phyloP scores from a whole-genome alignment of 1,140 invertebrate genomes.

The Psix sp. region DNA sequence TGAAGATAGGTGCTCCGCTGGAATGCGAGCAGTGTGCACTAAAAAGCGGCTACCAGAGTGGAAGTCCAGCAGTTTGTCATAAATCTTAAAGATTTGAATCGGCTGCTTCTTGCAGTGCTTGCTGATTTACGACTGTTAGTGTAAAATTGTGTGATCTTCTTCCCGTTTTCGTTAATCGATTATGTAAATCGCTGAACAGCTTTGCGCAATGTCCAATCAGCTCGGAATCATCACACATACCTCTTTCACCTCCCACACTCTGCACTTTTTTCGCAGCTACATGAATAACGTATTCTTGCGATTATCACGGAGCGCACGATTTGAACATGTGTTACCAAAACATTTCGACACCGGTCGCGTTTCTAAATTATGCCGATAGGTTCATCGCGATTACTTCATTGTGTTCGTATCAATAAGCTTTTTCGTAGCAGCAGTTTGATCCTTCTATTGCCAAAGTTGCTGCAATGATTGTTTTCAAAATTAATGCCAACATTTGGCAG shows the following conservation, averaged over 20 bases:
- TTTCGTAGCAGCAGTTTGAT: constrained; percentile 28
- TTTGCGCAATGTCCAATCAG: constrained; percentile 62
- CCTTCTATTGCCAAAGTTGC: neutral
- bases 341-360: constrained; percentile 65
- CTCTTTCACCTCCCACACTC: constrained; percentile 35
- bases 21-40: constrained; percentile 23
- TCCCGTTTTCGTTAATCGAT: constrained; percentile 52
- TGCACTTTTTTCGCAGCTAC: constrained; percentile 19
- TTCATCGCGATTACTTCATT: constrained; percentile 67
- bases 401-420: constrained; percentile 65
- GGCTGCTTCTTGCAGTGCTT: constrained; percentile 15
- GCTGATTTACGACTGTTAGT: constrained; percentile 44
- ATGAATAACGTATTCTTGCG: constrained; percentile 43
- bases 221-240: constrained; percentile 60
- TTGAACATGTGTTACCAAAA: constrained; percentile 62
- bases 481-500: no score
- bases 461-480: no score
- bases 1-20: no score
- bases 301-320: constrained; percentile 56
- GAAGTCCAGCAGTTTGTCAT: constrained; percentile 49
- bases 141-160: constrained; percentile 48
- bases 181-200: constrained; percentile 48
- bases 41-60: constrained; percentile 29
- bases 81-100: constrained; percentile 49
- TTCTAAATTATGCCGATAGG: constrained; percentile 68